These are phyloP conservation scores for Bradysia coprophila DNA, from an alignment of 1,140 invertebrate genomes.

Conservation along the genomic window DNA sequence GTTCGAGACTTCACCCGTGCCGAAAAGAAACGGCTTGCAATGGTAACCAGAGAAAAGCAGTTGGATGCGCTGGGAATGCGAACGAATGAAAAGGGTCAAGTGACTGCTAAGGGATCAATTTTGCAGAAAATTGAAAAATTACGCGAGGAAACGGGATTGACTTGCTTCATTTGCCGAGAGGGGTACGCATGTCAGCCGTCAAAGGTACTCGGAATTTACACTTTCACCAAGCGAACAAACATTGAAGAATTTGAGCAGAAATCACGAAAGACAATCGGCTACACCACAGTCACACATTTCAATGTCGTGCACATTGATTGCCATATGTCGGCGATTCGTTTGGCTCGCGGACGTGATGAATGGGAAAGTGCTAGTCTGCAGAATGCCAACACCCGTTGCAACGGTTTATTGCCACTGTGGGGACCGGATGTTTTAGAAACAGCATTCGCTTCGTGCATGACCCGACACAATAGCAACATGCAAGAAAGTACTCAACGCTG, in stretches of 20 bases:
- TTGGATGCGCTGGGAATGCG: conserved; percentile 88
- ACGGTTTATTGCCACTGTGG: conserved; percentile 89
- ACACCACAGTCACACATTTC: conserved; percentile 93
- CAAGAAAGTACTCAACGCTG: conserved; percentile 72
- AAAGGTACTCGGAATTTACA: conserved; percentile 90
- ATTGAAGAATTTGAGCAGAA: conserved; percentile 89
- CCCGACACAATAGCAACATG: conserved; percentile 70
- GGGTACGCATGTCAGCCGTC: conserved; percentile 89
- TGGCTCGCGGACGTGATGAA: conserved; percentile 65
- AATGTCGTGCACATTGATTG: conserved; percentile 97
- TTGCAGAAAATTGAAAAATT: conserved; percentile 88
- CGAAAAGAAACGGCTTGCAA: conserved; percentile 92
- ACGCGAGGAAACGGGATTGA: conserved; percentile 86
- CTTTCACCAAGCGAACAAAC: conserved; percentile 87
- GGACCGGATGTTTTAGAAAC: conserved; percentile 90
- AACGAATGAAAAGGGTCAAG: conserved; percentile 84
- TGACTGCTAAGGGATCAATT: conserved; percentile 75
- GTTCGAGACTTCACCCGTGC: conserved; percentile 79
- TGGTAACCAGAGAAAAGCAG: conserved; percentile 94
- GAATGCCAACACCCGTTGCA: conserved; percentile 95
- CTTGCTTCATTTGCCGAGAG: conserved; percentile 95
- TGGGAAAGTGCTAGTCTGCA: conserved; percentile 96
- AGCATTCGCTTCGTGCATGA: conserved; percentile 83
- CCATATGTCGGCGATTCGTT: conserved; percentile 82
- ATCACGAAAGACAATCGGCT: conserved; percentile 63